These are phyloP conservation scores for Dendrolimus pini DNA, from an alignment of 2,888 invertebrate genomes.

Conservation along the genomic window DNA sequence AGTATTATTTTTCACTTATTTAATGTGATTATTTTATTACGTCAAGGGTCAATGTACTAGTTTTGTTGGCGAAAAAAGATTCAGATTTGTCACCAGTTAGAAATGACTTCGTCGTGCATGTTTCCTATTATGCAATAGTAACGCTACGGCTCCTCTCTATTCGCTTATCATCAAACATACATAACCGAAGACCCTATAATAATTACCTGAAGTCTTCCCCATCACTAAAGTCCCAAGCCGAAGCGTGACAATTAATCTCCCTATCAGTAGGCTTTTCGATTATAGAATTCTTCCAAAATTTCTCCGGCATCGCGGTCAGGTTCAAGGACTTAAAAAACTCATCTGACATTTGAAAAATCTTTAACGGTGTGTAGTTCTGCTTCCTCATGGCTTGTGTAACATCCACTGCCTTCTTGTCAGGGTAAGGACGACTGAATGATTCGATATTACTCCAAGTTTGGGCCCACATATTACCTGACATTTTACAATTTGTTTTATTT, in stretches of 20 bases:
- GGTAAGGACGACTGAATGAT: conserved; percentile 81
- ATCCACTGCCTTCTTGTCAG: conserved; percentile 82
- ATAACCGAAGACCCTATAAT: not conserved
- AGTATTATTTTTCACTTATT: too few species aligned
- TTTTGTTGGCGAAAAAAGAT: too few species aligned
- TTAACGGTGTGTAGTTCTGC: conserved; percentile 82
- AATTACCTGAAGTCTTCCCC: conserved; percentile 86
- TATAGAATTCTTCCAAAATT: conserved; percentile 91
- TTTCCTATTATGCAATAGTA: too few species aligned
- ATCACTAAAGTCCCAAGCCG: conserved; percentile 92
- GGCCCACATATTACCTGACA: conserved; percentile 89
- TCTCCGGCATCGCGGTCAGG: conserved; percentile 85
- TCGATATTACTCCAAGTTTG: conserved; percentile 85
- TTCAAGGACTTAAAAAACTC: conserved; percentile 91
- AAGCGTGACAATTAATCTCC: conserved; percentile 90
- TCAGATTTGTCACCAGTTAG: too few species aligned
- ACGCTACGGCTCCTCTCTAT: too few species aligned
- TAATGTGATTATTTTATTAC: too few species aligned
- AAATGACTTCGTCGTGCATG: too few species aligned
- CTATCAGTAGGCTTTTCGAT: conserved; percentile 85
- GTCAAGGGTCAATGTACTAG: too few species aligned
- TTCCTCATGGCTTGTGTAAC: conserved; percentile 84
- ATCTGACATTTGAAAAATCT: conserved; percentile 90
- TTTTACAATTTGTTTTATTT: too few species aligned
- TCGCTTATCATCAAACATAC: too few species aligned